Conservation (phyloP, 2,888 invertebrate species). For the Drosophila mettleri region DNA sequence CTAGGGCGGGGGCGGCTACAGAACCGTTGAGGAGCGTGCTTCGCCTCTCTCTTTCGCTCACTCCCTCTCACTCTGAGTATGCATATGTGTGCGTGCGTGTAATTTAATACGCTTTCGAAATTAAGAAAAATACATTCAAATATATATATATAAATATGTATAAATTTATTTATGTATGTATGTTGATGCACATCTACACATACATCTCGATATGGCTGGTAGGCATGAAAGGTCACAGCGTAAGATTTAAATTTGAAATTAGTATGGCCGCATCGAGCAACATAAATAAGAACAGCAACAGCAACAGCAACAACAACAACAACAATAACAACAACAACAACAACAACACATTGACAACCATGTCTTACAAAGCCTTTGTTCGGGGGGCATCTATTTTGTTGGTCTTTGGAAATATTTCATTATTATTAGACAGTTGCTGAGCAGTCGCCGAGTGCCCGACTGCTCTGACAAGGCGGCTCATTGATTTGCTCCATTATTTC, state of each 20-base stretch:
- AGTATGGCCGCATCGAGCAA: conserved; percentile 64
- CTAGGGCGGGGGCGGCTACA: conserved; percentile 24
- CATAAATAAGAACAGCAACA: conserved; percentile 60
- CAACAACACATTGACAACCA: conserved; percentile 36
- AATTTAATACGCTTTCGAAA: conserved; percentile 81
- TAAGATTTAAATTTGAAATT: conserved; percentile 76
- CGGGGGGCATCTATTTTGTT: conserved; percentile 17
- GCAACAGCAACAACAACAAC: conserved; percentile 21
- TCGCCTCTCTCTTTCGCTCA: not conserved
- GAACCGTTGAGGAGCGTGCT: conserved; percentile 24
- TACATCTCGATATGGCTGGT: conserved; percentile 54
- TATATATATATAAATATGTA: conserved; percentile 35
- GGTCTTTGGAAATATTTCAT: conserved; percentile 74
- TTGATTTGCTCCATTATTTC: conserved; percentile 52
- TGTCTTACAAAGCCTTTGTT: conserved; percentile 44
- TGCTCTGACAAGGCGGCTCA: conserved; percentile 54
- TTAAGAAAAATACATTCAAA: conserved; percentile 65
- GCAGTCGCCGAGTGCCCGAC: conserved; percentile 37
- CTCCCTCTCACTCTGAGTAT: conserved; percentile 18
- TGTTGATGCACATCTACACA: conserved; percentile 8
- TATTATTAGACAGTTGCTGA: conserved; percentile 80
- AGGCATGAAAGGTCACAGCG: conserved; percentile 78
- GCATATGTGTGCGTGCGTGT: conserved; percentile 57
- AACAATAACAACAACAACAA: conserved; percentile 26
- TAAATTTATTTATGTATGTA: conserved; percentile 18